Evolutionary conservation across 2,797 vertebrate genomes (phyloP).

Genomic region (Sebastes vulpes): DNA sequence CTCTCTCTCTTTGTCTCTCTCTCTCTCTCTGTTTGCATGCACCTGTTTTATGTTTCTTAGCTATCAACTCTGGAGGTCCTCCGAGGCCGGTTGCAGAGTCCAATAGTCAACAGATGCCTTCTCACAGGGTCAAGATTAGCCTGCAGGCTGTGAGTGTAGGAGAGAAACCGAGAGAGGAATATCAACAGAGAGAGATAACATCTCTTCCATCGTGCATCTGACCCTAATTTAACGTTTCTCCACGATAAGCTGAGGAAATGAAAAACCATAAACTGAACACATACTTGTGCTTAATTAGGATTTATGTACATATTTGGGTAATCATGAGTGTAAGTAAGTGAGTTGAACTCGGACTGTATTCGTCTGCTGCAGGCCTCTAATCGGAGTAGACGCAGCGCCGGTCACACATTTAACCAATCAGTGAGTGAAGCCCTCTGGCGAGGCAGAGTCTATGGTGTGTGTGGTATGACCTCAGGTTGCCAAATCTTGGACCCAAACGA

Average conservation of each 20-base stretch:
- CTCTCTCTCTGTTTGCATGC: conserved; percentile 36
- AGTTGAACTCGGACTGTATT: conserved; percentile 32
- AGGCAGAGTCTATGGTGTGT: neutral
- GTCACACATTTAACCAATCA: conserved; percentile 54
- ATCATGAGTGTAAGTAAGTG: neutral
- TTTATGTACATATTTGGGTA: neutral
- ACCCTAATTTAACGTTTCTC: neutral
- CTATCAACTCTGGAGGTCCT: conserved; percentile 72
- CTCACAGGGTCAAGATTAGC: conserved; percentile 23
- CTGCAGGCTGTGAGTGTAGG: neutral
- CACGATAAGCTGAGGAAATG: neutral
- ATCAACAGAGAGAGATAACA: neutral
- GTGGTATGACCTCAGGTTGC: conserved; percentile 19
- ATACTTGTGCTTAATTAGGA: neutral
- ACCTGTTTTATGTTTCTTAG: conserved; percentile 78
- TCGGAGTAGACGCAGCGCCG: conserved; percentile 40
- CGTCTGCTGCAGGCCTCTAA: conserved; percentile 29
- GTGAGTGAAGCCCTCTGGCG: conserved; percentile 17
- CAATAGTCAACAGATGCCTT: conserved; percentile 53
- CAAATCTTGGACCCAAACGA: conserved; percentile 37
- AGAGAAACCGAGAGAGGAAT: neutral
- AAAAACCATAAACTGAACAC: neutral
- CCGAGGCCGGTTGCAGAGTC: conserved; percentile 50
- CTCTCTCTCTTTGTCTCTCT: conserved; percentile 6
- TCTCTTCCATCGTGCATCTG: neutral